Evolutionary conservation across 1,140 invertebrate genomes (phyloP), one percentile per base, ranked within the genome.

Genomic region (Halesus radiatus): DNA sequence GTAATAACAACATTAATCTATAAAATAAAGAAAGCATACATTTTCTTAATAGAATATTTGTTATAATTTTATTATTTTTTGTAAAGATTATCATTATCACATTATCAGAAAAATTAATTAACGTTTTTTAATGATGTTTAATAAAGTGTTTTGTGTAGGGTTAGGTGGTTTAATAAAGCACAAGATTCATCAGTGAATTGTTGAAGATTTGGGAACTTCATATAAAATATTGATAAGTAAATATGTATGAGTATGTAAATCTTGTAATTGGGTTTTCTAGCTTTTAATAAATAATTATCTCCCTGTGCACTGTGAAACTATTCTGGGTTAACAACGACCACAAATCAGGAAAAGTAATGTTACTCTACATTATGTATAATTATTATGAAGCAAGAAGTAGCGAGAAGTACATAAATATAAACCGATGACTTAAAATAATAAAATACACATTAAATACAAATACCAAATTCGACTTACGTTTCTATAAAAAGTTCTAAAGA

Each of bases 1-100:
- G 70, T 74, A 23, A 50, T 74, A 74, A 74, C 70, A 54, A 56
- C 13, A 74, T 74, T 53, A 56, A 54, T 70, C 32, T 45, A 45
- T 70, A 70, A 70, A 50, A 70, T 50, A 70, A 64, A 13, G 62
- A 29, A 64, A 23, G 16, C 4, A 64, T 26, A 60, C 56, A 23
- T 23, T 23, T 22, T 45, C 26, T 64, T 64, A 64, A 26, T n/a
- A 64, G 16, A 64, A 26, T 16, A 64, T 32, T 64, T 64, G 62
- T 60, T 60, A 60, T 60, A 22, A 20, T 60, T 23, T 8, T 22
- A 23, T 18, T 23, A 60, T 60, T 13, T 45, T 10, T 22, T 60
- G 56, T 60, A 60, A 60, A 60, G 18, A 60, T 60, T 60, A 18
- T 22, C 37, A 22, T 60, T 60, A 60, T 60, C 56, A 45, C 37